Base-by-base conservation (phyloP, 2,888 invertebrate genomes). In the Digitonthophagus gazella region DNA sequence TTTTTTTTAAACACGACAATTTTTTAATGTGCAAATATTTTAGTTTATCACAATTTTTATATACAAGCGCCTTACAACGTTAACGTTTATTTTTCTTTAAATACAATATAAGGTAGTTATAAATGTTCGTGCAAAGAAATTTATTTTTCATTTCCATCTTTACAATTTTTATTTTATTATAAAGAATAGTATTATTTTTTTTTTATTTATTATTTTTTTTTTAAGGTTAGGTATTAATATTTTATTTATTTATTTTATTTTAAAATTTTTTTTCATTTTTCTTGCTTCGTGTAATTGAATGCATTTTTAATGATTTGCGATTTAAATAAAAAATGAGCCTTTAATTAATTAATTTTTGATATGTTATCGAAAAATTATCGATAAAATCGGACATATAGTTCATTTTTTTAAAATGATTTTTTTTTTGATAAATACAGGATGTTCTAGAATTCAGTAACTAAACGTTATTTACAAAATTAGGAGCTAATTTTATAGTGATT, bases 1-100 rank as follows among this genome's bases (percentile, higher is more conserved):
- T 22, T 44, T 44, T 44, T 44, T 44, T 44, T 44, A 44, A 44
- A 44, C 28, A 44, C 28, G 28, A 11, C 18, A n/a, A 18, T 61
- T 19, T 16, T 18, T 61, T 74, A 75, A 80, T 81, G 81, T 82
- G 81, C 81, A 82, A 82, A 81, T 81, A 44, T 44, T 44, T 80
- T 81, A 61, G 78, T 81, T 81, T 82, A 83, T 83, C 82, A 83
- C 82, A 83, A 82, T 82, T 61, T 80, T 80, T 82, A 81, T 82
- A 79, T 83, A 83, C 82, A 82, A 81, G 81, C 82, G 81, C 74
- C 80, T 80, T 81, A 81, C 80, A 81, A 61, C 11, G 18, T 19
- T 61, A 61, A 61, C 28, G 28, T 44, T 44, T 44, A 44, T n/a
- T n/a, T n/a, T n/a, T n/a, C n/a, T n/a, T n/a, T n/a, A 44, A 44